Base-by-base conservation (phyloP, 2,797 vertebrate species). In the Danio kyathit region DNA sequence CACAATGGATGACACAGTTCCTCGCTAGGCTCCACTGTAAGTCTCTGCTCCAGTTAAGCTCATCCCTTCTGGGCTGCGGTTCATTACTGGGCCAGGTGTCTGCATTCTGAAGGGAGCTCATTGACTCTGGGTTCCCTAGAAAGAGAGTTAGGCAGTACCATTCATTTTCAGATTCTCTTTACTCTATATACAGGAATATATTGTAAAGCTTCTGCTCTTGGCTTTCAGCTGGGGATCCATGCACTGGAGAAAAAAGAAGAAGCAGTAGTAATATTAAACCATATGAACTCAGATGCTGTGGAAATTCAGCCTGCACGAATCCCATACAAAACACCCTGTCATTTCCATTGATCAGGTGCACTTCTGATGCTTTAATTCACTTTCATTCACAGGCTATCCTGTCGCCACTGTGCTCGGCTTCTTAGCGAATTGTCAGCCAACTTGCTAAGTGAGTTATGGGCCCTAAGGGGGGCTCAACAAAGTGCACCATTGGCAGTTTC, bases 381-480 rank as follows among this genome's bases (percentile, higher is more conserved):
- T 88, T 57, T 84, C 69, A 88, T 90, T 87, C 88, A 64, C 85
- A 89, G 82, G 43, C 60, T 17, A 46, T 43, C 11, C 66, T 4
- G 5, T 44, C 48, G 66, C 60, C 7, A 57, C 19, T 90, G 69
- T 76, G 65, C 80, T 88, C 60, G 77, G 90, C 89, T 89, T 88
- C 91, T 93, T 91, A 89, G 90, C 86, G 89, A 91, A 93, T 93
- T 93, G 91, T 91, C 89, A 91, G 90, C 87, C 88, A 90, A 88
- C 90, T 89, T 91, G 89, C 91, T 92, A 92, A 90, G 90, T 93
- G 91, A 93, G 91, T 93, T 93, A 92, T 92, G 85, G 89, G 88
- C 90, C 93, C 90, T 87, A 66, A 83, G 91, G 93, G 90, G 89
- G 91, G 89, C 86, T 87, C 81, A 67, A 88, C 88, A 93, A 93